Percentiles rank a stretch among this genome's conserved stretches.
Evolutionary conservation across 2,113 vertebrate genomes (phyloP).

Genomic region (Riparia riparia): DNA sequence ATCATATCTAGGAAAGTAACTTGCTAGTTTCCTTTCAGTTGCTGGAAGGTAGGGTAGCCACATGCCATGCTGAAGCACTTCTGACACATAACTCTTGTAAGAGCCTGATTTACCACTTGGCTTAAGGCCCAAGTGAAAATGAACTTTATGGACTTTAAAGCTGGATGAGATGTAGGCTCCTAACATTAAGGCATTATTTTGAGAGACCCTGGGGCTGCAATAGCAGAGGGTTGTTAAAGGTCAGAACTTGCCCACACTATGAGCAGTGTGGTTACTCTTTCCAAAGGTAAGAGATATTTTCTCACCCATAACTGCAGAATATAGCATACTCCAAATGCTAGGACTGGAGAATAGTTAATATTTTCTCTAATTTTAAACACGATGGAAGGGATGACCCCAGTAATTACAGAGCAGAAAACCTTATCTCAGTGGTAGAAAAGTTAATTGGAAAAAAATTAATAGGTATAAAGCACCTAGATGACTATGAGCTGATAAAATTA

Average conservation of each 20-base stretch:
- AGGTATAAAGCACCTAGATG: not conserved
- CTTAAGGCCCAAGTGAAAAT: not conserved
- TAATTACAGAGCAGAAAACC: conserved; percentile 27
- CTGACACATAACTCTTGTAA: not conserved
- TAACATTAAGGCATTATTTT: not conserved
- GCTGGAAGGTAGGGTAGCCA: not conserved
- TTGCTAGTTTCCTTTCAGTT: not conserved
- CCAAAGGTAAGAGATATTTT: not conserved
- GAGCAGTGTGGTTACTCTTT: not conserved
- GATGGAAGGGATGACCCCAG: not conserved
- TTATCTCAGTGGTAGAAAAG: conserved; percentile 10
- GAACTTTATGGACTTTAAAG: not conserved
- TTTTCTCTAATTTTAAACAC: conserved; percentile 28
- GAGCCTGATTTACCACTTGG: not conserved
- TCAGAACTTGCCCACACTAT: not conserved
- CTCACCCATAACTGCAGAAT: not conserved
- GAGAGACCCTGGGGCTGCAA: not conserved
- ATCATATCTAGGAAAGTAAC: not conserved
- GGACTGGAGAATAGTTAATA: not conserved
- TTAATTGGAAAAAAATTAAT: conserved; percentile 49
- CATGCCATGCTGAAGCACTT: not conserved
- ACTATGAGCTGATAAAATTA: conserved; percentile 37
- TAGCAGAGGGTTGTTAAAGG: not conserved
- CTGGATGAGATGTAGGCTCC: not conserved
- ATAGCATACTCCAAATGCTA: not conserved